A percentile compares a stretch with the other conserved stretches of the same genome.
Conservation (phyloP, 2,888 invertebrate genomes). For the Apodemia mormo region DNA sequence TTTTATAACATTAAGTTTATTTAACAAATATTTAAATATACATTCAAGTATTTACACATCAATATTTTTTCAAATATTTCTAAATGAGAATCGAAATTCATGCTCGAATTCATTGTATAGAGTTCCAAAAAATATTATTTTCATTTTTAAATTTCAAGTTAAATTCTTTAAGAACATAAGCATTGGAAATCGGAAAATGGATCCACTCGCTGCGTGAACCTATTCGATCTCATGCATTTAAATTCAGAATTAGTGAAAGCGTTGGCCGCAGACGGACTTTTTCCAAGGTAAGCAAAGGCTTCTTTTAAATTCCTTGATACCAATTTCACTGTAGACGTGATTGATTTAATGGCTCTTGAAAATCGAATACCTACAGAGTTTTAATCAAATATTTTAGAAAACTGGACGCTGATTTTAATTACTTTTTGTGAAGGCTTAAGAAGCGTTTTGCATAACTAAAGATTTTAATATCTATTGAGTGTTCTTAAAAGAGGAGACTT, state of each 20-base stretch:
- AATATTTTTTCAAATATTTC: too few species aligned
- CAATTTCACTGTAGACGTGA: constrained; percentile 68
- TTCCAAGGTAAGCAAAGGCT: constrained; percentile 66
- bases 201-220: constrained; percentile 67
- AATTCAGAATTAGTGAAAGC: constrained; percentile 79
- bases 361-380: not conserved
- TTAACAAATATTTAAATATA: too few species aligned
- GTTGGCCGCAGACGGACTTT: constrained; percentile 64
- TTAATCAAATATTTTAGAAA: constrained; percentile 16
- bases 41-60: too few species aligned
- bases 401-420: constrained; percentile 22
- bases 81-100: too few species aligned
- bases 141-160: constrained; percentile 45
- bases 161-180: constrained; percentile 72
- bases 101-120: too few species aligned
- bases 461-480: constrained; percentile 3
- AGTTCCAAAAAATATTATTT: constrained; percentile 19
- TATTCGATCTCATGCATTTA: constrained; percentile 81
- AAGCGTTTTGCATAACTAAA: constrained; percentile 6
- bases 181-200: constrained; percentile 68
- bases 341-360: constrained; percentile 66
- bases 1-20: too few species aligned
- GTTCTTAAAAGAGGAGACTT: not conserved
- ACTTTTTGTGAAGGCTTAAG: constrained; percentile 15
- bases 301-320: constrained; percentile 60